A percentile compares a stretch with the other conserved stretches of the same genome.
Evolutionary conservation across 37 sponge, comb jelly and placozoan genomes (phyloP).

Genomic region (Bolinopsis microptera): DNA sequence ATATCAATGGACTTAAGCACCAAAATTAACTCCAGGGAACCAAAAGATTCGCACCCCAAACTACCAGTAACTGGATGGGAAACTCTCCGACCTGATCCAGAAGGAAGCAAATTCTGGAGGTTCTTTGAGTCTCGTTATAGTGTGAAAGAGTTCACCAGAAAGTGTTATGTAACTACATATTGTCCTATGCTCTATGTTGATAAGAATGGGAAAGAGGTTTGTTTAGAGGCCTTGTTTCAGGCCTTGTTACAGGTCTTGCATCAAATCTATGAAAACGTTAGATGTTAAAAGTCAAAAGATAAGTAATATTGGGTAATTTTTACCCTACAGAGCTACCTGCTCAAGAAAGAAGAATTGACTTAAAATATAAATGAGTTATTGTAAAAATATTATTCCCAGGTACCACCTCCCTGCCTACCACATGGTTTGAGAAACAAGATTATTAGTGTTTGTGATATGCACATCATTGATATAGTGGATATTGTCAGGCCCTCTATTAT

Average conservation of each 20-base stretch:
- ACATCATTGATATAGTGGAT: conserved; percentile 39
- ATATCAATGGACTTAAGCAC: too few species aligned
- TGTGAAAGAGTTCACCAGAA: conserved; percentile 34
- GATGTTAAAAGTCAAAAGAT: too few species aligned
- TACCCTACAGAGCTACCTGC: too few species aligned
- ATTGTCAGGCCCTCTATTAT: conserved; percentile 11
- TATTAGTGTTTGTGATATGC: conserved; percentile 20
- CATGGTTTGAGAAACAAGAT: background rate
- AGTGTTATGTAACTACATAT: conserved; percentile 61
- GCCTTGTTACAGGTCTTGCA: background rate
- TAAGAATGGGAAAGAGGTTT: conserved; percentile 50
- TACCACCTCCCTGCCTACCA: conserved; percentile 30
- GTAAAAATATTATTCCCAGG: conserved; percentile 27
- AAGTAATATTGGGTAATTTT: too few species aligned
- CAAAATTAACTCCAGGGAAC: too few species aligned
- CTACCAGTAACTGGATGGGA: conserved; percentile 44
- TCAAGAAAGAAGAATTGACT: too few species aligned
- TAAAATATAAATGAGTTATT: too few species aligned
- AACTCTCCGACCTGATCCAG: background rate
- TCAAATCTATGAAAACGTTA: too few species aligned
- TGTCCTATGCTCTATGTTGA: conserved; percentile 52
- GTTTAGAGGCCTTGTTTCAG: background rate
- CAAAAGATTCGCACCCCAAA: conserved; percentile 13
- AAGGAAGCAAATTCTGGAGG: conserved; percentile 43
- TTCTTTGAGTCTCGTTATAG: conserved; percentile 45